Evolutionary conservation across 2,888 invertebrate genomes (phyloP), one percentile per base, ranked within the genome.

Genomic region (Ornithoptera alexandrae): DNA sequence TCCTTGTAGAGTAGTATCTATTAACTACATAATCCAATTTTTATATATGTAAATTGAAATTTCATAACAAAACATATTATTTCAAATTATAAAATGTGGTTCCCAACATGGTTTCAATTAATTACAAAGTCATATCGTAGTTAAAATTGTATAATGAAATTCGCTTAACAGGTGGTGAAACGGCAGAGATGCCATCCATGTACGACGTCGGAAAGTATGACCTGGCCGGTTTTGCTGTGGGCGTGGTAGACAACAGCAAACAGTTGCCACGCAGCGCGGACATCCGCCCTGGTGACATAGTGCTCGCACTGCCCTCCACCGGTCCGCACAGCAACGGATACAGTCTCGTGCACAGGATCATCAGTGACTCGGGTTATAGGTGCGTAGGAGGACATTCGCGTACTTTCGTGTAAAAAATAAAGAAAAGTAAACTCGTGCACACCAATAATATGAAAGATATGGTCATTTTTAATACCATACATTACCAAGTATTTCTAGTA

Each of bases 121-220:
- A 30, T 30, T 30, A 30, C 30, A 30, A 30, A 30, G 5, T 3
- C 30, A 30, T 30, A 30, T 30, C 30, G 30, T 30, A 30, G 3
- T 30, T 30, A 30, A 30, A 30, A 30, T 3, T 30, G 30, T 2
- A 30, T 50, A 18, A 50, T 50, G 50, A 18, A 17, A 1, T n/a
- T 53, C n/a, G 17, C 53, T 12, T 53, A 68, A 56, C 66, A 97
- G 95, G 95, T 72, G 99, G 99, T 0, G 99, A 99, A 91, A 99
- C 99, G 1, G 99, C 99, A 0, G 98, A 98, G 91, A 98, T 99
- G 98, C 99, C 99, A 0, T 96, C 97, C 1, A 96, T 99, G 93
- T 99, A 99, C 88, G 93, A 94, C 2, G 88, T 94, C 0, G 97
- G 96, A 0, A 97, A 98, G 75, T 99, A 98, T 87, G 99, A 99